These are phyloP conservation scores for Sebastes trivittatus DNA, from an alignment of 2,797 vertebrate species.

Conservation along the genomic window DNA sequence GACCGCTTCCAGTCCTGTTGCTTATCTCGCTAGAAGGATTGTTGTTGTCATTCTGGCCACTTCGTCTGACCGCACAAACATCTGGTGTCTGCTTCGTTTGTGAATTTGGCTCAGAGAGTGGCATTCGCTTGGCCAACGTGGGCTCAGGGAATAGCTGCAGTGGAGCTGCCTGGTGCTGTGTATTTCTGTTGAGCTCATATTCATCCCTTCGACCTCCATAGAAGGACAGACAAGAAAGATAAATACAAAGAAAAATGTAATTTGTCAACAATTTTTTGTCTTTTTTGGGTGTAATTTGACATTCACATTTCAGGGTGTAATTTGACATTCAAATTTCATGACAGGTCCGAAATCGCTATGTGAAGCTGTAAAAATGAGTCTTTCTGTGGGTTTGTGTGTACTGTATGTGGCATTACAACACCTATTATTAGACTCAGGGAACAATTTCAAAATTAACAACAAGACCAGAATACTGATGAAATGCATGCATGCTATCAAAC, in stretches of 20 bases:
- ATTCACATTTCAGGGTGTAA: background rate
- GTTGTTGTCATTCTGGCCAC: conserved; percentile 43
- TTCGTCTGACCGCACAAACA: conserved; percentile 27
- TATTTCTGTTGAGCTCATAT: background rate
- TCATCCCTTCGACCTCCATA: background rate
- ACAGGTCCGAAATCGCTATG: background rate
- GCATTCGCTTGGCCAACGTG: background rate
- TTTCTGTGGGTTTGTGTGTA: background rate
- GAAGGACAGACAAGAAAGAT: background rate
- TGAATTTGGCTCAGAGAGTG: conserved; percentile 28
- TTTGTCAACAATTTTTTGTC: background rate
- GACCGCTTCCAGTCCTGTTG: background rate
- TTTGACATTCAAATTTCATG: conserved; percentile 4
- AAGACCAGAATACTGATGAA: background rate
- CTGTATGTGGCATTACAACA: background rate
- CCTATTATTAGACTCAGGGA: background rate
- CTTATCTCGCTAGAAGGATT: conserved; percentile 7
- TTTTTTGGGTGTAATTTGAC: background rate
- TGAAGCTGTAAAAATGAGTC: background rate
- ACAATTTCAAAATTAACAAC: background rate
- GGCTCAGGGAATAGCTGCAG: conserved; percentile 16
- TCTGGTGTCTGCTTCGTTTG: conserved; percentile 46
- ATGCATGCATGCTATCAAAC: background rate
- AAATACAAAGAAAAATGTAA: background rate
- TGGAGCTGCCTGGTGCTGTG: background rate